These are phyloP conservation scores for Anthoscopus minutus DNA, from an alignment of 2,113 vertebrate genomes.

Conservation along the genomic window DNA sequence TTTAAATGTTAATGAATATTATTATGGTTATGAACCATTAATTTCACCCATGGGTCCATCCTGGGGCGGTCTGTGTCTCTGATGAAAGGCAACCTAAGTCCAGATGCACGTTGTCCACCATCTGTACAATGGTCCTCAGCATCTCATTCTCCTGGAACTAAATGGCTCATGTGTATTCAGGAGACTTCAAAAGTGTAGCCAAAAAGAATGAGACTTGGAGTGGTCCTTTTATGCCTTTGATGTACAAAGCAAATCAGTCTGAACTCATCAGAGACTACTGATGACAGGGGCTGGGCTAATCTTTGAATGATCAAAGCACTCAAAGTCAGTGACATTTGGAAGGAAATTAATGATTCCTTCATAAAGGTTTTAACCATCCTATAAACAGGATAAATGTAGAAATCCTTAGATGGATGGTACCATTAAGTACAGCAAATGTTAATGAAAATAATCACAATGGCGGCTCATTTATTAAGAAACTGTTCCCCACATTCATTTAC, in stretches of 20 bases:
- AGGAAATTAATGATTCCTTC: slow-evolving; percentile 73
- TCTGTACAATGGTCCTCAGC: neutral
- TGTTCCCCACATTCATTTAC: slow-evolving; percentile 28
- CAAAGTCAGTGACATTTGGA: slow-evolving; percentile 72
- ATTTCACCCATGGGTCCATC: neutral
- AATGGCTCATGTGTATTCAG: slow-evolving; percentile 65
- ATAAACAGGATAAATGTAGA: slow-evolving; percentile 67
- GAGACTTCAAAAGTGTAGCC: slow-evolving; percentile 66
- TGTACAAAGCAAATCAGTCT: slow-evolving; percentile 75
- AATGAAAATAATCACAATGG: slow-evolving; percentile 46
- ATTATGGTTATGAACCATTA: neutral
- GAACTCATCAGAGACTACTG: slow-evolving; percentile 72
- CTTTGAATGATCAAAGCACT: slow-evolving; percentile 73
- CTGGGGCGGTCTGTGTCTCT: neutral
- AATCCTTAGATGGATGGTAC: slow-evolving; percentile 60
- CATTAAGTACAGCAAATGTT: slow-evolving; percentile 59
- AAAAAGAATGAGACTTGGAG: slow-evolving; percentile 50
- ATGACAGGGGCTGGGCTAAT: slow-evolving; percentile 75
- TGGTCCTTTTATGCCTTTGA: slow-evolving; percentile 74
- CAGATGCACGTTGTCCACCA: slow-evolving; percentile 20
- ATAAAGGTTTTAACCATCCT: slow-evolving; percentile 64
- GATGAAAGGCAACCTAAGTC: slow-evolving; percentile 18
- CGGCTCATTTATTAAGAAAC: slow-evolving; percentile 55
- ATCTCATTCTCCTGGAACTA: slow-evolving; percentile 30
- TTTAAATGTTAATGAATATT: neutral